These are phyloP conservation scores for Spea multiplicata DNA, from an alignment of 2,113 vertebrate genomes.

Conservation along the genomic window DNA sequence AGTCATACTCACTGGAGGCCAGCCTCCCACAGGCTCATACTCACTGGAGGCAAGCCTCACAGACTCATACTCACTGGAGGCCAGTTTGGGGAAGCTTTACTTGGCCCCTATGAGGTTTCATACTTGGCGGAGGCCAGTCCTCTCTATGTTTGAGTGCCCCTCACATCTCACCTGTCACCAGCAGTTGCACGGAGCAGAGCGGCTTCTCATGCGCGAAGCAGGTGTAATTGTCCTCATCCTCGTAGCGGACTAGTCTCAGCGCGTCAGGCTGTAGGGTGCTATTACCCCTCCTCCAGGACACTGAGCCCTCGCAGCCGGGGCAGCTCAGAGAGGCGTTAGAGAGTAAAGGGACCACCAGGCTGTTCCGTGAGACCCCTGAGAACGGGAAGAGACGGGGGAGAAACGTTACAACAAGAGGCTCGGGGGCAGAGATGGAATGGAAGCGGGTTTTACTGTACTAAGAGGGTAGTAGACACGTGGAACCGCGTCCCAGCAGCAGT, in stretches of 20 bases:
- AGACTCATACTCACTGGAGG: too few relatives aligned
- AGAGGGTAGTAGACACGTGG: too few relatives aligned
- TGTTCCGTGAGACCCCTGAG: conserved; percentile 1
- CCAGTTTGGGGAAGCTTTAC: too few relatives aligned
- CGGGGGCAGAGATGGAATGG: background rate
- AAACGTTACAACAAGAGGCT: background rate
- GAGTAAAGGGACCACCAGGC: background rate
- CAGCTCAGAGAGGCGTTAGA: background rate
- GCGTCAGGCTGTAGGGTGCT: accelerated
- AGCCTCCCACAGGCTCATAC: background rate
- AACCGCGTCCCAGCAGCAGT: too few relatives aligned
- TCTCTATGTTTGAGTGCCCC: too few relatives aligned
- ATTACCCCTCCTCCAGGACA: conserved; percentile 51
- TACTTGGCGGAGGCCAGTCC: too few relatives aligned
- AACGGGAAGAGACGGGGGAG: conserved; percentile 44
- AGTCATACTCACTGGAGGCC: too few relatives aligned
- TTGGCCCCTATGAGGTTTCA: too few relatives aligned
- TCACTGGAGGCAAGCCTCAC: too few relatives aligned
- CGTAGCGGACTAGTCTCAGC: conserved; percentile 19
- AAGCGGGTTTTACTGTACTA: too few relatives aligned
- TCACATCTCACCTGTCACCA: conserved; percentile 62
- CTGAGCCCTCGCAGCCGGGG: background rate
- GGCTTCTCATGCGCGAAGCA: conserved; percentile 36
- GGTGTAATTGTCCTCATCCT: conserved; percentile 55
- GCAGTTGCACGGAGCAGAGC: conserved; percentile 47